phyloP scores from a whole-genome alignment of 2,888 invertebrate species.

The Tuta absoluta region DNA sequence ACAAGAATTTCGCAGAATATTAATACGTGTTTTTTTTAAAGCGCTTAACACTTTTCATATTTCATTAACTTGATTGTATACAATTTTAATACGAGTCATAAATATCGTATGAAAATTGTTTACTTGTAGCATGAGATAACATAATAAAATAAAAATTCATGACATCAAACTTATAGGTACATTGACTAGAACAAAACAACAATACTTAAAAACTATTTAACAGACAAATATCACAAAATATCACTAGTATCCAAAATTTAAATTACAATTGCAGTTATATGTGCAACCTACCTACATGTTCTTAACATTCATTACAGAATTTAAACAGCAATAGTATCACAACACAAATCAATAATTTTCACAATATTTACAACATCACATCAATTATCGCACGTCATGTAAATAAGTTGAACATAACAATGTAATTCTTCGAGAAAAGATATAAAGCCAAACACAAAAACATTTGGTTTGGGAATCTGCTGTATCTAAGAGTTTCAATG shows the following conservation, averaged over 20 bases:
- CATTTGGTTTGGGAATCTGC: not conserved
- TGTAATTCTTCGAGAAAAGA: slow-evolving; percentile 1
- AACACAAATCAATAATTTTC: no score
- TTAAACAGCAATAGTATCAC: no score
- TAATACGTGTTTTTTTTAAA: not conserved
- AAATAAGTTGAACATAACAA: not conserved
- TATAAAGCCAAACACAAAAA: no score
- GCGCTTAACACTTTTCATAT: not conserved
- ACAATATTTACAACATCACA: not conserved
- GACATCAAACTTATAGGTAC: no score
- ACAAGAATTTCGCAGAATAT: not conserved
- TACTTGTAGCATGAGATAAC: not conserved
- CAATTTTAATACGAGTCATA: slow-evolving; percentile 4
- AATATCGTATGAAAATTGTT: not conserved
- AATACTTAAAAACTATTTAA: not conserved
- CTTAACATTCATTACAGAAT: not conserved
- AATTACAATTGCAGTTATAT: not conserved
- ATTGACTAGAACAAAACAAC: no score
- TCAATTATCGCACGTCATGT: not conserved
- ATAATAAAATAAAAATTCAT: not conserved
- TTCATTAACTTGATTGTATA: not conserved
- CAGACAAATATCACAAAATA: not conserved
- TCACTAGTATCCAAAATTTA: not conserved
- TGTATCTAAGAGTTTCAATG: no score
- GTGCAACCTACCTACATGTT: no score